Evolutionary conservation across 2,888 invertebrate species (phyloP), one percentile per base, ranked within the genome.

Genomic region (Drosophila niveifrons): DNA sequence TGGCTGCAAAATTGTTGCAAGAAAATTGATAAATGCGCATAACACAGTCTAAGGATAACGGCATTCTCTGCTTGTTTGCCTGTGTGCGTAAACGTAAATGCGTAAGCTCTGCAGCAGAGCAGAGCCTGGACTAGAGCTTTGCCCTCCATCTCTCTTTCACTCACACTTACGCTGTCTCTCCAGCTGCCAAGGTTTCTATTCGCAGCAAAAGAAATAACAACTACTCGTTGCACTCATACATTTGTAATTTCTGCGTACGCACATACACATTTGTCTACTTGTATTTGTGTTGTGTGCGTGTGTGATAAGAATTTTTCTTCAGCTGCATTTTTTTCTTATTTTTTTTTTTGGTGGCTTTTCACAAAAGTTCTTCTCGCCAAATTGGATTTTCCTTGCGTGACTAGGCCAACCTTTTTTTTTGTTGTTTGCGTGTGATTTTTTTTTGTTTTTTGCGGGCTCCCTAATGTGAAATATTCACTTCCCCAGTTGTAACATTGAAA

Each of bases 31-130:
- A 78, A 78, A 65, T 78, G 78, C 75, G 74, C 62, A 74, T 59
- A 78, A 66, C 34, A 66, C 44, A 66, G 53, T 36, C 11, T 62
- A 36, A 59, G 70, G 74, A 76, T 73, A 78, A 76, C 59, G 56
- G 52, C 28, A 55, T 43, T 59, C 18, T 48, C 36, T 46, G 29
- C 13, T 18, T 57, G 44, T 56, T 48, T 47, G 47, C 56, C 50
- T 55, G 53, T 63, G 72, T 58, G 80, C 72, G 75, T 78, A 74
- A 74, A 79, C 74, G 85, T 82, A 82, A 78, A 84, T 87, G 85
- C 82, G 85, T 82, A 88, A 75, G 69, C 82, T 79, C 39, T 41
- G 39, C 9, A 13, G 36, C 36, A 36, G 39, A 41, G 13, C 64
- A 53, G 78, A 74, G 78, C 78, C 72, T 66, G 75, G 72, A 48